Percentiles rank a stretch among this genome's conserved stretches.
phyloP scores from a whole-genome alignment of 1,140 invertebrate species.

The Harlomillsia oculata region DNA sequence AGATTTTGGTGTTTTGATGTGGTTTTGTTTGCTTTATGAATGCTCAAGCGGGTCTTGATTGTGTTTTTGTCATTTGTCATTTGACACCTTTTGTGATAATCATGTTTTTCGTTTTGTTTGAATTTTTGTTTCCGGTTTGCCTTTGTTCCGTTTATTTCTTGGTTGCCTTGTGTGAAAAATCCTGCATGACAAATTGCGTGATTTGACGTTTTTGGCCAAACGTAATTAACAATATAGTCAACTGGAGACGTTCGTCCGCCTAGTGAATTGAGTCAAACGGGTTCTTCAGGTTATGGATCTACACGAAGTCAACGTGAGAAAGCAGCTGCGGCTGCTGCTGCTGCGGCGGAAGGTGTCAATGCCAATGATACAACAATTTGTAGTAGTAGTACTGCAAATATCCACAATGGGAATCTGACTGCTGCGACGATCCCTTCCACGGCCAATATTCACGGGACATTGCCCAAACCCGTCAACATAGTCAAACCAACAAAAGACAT shows the following conservation, averaged over 20 bases:
- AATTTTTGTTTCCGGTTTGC: constrained; percentile 24
- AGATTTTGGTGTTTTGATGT: too few relatives aligned
- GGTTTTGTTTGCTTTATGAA: too few relatives aligned
- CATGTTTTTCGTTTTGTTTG: constrained; percentile 26
- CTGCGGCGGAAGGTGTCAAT: neutral
- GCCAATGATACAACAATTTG: neutral
- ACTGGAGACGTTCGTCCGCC: constrained; percentile 39
- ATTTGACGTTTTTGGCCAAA: constrained; percentile 22
- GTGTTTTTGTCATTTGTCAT: too few relatives aligned
- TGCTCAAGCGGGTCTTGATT: too few relatives aligned
- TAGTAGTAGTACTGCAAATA: too few relatives aligned
- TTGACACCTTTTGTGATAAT: too few relatives aligned
- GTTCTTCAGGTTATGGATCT: constrained; percentile 52
- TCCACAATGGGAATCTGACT: neutral
- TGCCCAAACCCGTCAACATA: constrained; percentile 27
- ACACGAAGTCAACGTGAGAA: constrained; percentile 45
- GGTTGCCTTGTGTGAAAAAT: too few relatives aligned
- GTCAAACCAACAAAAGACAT: constrained; percentile 28
- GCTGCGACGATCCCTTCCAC: neutral
- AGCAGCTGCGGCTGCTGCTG: constrained; percentile 11
- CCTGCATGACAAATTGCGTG: constrained; percentile 20
- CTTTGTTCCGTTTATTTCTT: constrained; percentile 29
- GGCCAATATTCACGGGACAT: neutral
- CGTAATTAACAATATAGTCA: constrained; percentile 16
- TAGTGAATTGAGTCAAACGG: constrained; percentile 45